Conservation (phyloP, 2,888 invertebrate species). For the Eupithecia exiguata region DNA sequence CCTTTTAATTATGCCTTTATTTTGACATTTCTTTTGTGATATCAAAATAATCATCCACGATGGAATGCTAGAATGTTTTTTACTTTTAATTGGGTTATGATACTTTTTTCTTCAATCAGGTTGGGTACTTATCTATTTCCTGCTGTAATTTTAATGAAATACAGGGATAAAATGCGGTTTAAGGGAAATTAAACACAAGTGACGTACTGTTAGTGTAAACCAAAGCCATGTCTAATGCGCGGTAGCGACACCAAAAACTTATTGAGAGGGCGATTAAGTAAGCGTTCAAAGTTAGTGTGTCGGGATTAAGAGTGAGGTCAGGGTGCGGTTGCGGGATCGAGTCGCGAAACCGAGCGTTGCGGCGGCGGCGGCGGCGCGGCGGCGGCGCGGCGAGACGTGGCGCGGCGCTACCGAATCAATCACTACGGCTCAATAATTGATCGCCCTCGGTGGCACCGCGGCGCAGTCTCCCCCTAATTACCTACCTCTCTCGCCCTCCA, state of each 20-base stretch:
- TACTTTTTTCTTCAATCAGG: neutral
- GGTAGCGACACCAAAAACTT: slow-evolving; percentile 31
- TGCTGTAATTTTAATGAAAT: neutral
- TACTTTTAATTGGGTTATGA: neutral
- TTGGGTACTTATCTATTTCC: neutral
- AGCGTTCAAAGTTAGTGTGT: slow-evolving; percentile 46
- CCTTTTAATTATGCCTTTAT: slow-evolving; percentile 27
- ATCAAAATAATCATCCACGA: slow-evolving; percentile 13
- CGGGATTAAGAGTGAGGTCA: slow-evolving; percentile 57
- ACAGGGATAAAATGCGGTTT: neutral
- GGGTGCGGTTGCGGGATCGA: slow-evolving; percentile 44
- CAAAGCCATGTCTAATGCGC: slow-evolving; percentile 26
- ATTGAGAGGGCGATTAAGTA: slow-evolving; percentile 44
- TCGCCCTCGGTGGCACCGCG: slow-evolving; percentile 61
- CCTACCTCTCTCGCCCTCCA: slow-evolving; percentile 78
- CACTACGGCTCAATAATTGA: slow-evolving; percentile 78
- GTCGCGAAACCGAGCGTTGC: slow-evolving; percentile 26
- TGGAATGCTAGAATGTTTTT: neutral
- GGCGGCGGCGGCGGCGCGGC: slow-evolving; percentile 35
- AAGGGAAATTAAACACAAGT: neutral
- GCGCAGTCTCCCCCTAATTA: slow-evolving; percentile 73
- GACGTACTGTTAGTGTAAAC: slow-evolving; percentile 9
- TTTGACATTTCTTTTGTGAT: slow-evolving; percentile 18
- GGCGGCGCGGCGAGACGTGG: slow-evolving; percentile 33
- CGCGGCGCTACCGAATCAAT: slow-evolving; percentile 69